These are phyloP conservation scores for Serranochromis macrocephalus DNA, from an alignment of 2,113 vertebrate species.

Conservation along the genomic window DNA sequence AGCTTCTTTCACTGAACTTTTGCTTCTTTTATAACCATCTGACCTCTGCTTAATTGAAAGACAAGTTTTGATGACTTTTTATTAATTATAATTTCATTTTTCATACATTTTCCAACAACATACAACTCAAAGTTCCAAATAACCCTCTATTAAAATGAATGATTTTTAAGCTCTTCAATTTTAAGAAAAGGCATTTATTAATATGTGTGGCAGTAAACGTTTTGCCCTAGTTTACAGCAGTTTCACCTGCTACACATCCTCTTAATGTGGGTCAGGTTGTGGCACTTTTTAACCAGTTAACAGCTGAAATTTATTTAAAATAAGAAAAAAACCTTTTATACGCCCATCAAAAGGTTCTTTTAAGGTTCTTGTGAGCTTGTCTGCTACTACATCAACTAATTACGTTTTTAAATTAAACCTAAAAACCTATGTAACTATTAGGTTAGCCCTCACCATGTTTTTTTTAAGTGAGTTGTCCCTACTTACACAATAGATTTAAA, in stretches of 20 bases:
- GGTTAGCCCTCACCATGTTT: neutral
- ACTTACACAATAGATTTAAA: neutral
- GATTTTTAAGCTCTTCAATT: neutral
- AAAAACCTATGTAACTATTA: neutral
- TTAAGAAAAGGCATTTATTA: neutral
- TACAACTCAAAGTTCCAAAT: neutral
- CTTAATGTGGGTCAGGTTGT: neutral
- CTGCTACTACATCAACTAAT: neutral
- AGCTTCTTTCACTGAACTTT: neutral
- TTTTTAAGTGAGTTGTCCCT: neutral
- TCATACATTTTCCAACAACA: neutral
- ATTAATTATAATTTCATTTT: neutral
- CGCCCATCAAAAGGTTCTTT: neutral
- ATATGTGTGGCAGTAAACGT: neutral
- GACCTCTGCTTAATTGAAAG: neutral
- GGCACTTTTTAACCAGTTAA: neutral
- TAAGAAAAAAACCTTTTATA: fast-evolving
- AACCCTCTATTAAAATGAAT: neutral
- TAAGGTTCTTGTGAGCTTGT: neutral
- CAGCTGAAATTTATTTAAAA: neutral
- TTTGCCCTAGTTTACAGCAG: neutral
- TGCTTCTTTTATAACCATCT: neutral
- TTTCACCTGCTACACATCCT: neutral
- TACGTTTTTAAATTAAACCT: fast-evolving
- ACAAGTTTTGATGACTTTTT: neutral